These are phyloP conservation scores for Junonia oenone DNA, from an alignment of 2,888 invertebrate species.

Conservation along the genomic window DNA sequence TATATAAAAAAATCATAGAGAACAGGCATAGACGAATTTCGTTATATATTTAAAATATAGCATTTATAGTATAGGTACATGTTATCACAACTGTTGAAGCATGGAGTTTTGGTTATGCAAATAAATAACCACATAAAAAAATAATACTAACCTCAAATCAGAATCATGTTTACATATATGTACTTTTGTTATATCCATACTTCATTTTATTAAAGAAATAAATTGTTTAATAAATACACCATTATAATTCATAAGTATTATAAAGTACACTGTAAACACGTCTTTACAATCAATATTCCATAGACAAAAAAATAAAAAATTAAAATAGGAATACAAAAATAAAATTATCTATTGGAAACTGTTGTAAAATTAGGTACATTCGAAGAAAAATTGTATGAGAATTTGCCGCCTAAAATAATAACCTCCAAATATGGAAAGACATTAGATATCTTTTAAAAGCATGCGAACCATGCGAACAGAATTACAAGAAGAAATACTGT, in stretches of 20 bases:
- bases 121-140: slow-evolving; percentile 1
- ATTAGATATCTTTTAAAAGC: neutral
- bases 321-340: neutral
- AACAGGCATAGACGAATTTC: neutral
- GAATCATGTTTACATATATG: neutral
- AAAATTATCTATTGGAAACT: neutral
- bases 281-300: slow-evolving; percentile 1
- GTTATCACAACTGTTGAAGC: slow-evolving; percentile 17
- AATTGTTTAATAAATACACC: neutral
- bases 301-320: neutral
- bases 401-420: neutral
- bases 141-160: neutral
- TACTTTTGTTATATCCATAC: no score
- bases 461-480: no score
- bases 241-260: no score
- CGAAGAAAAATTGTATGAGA: neutral
- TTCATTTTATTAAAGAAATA: no score
- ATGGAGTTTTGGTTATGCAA: slow-evolving; percentile 10
- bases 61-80: slow-evolving; percentile 17
- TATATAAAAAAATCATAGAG: neutral
- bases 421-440: neutral
- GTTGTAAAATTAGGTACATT: neutral
- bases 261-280: neutral
- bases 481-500: neutral
- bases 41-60: slow-evolving; percentile 11